A percentile compares a stretch with the other conserved stretches of the same genome.
Conservation (phyloP, 2,797 vertebrate species). For the Vireo griseus region DNA sequence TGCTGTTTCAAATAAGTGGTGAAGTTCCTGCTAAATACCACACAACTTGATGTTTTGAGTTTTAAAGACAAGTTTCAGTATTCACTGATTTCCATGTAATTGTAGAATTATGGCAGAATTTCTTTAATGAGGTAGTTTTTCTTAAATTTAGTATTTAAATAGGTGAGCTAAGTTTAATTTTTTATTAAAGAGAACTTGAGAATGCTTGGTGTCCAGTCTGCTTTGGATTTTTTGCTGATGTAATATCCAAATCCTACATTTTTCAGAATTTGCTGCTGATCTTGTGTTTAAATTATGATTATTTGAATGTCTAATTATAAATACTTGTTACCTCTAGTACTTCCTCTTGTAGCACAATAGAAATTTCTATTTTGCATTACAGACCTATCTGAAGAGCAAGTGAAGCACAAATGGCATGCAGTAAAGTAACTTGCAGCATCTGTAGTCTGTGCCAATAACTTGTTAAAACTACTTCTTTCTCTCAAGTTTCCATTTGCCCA, state of each 20-base stretch:
- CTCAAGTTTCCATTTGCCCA: conserved; percentile 55
- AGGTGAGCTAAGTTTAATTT: not conserved
- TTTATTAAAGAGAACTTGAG: not conserved
- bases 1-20: not conserved
- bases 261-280: not conserved
- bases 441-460: conserved; percentile 29
- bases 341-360: not conserved
- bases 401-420: not conserved
- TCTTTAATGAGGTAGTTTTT: not conserved
- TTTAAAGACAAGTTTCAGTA: not conserved
- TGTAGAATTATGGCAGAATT: not conserved
- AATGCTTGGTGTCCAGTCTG: not conserved
- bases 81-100: not conserved
- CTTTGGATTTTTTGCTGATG: not conserved
- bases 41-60: not conserved
- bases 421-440: not conserved
- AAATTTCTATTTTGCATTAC: not conserved
- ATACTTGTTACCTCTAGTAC: not conserved
- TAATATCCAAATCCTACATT: not conserved
- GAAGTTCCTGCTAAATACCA: not conserved
- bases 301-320: conserved; percentile 1
- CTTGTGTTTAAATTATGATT: not conserved
- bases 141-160: not conserved
- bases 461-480: conserved; percentile 58
- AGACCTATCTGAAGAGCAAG: not conserved